These are phyloP conservation scores for Colossoma macropomum DNA, from an alignment of 2,113 vertebrate genomes.

Conservation along the genomic window DNA sequence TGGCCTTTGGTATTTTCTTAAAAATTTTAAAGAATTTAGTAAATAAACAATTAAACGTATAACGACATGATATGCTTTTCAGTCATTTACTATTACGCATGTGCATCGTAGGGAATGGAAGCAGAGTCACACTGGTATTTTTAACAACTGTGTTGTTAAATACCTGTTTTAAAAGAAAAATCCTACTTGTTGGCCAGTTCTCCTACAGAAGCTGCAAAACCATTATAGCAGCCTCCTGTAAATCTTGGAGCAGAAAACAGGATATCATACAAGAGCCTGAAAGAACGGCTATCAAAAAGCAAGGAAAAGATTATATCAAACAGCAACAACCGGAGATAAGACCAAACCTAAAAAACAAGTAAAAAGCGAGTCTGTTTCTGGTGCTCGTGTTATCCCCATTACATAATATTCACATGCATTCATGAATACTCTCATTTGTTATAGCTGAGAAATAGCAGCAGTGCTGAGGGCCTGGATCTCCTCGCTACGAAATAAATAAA, in stretches of 20 bases:
- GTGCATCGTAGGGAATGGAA: neutral
- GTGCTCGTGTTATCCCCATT: slow-evolving; percentile 22
- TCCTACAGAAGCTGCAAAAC: slow-evolving; percentile 3
- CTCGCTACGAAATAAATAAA: slow-evolving; percentile 79
- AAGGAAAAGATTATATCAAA: neutral
- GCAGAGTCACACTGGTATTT: neutral
- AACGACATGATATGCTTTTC: neutral
- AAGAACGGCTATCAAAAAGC: neutral
- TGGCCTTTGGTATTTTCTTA: neutral
- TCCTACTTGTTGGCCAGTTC: neutral
- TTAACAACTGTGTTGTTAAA: neutral
- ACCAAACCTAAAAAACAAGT: neutral
- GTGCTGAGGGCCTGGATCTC: slow-evolving; percentile 72
- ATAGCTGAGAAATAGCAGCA: slow-evolving; percentile 24
- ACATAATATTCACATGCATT: slow-evolving; percentile 2
- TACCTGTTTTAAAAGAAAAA: neutral
- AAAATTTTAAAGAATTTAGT: neutral
- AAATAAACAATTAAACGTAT: neutral
- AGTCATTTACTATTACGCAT: slow-evolving; percentile 12
- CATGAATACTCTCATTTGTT: slow-evolving; percentile 36
- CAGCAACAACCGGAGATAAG: neutral
- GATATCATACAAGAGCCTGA: neutral
- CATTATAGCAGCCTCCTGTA: slow-evolving; percentile 4
- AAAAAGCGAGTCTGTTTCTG: neutral
- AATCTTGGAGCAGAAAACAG: slow-evolving; percentile 9